phyloP scores from a whole-genome alignment of 53 echinoderm and acorn worm species.

The Mesocentrotus franciscanus region DNA sequence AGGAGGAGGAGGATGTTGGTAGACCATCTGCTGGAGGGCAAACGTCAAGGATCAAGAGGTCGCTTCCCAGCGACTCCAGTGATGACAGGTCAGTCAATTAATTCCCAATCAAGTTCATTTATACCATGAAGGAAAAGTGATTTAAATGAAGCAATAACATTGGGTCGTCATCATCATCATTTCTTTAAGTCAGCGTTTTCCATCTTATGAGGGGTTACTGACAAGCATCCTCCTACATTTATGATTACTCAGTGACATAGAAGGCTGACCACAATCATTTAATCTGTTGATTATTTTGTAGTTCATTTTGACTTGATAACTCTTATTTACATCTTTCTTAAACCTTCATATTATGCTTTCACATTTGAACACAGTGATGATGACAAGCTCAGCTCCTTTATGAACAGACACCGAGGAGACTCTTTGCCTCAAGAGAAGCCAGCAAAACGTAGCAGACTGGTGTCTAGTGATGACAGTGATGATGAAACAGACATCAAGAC shows the following conservation, averaged over 20 bases:
- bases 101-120: background rate
- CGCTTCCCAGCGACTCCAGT: slow-evolving; percentile 77
- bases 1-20: slow-evolving; percentile 16
- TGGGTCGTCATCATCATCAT: too few species aligned
- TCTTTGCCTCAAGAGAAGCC: slow-evolving; percentile 56
- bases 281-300: background rate
- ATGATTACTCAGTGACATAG: background rate
- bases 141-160: background rate
- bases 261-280: background rate
- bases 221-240: too few species aligned
- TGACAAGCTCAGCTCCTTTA: slow-evolving; percentile 58
- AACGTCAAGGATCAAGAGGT: slow-evolving; percentile 74
- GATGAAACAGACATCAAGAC: background rate
- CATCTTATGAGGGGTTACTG: too few species aligned
- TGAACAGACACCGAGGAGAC: slow-evolving; percentile 57
- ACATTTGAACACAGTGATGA: slow-evolving; percentile 64
- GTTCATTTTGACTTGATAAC: background rate
- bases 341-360: background rate
- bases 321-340: background rate
- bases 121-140: background rate
- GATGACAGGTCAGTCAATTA: slow-evolving; percentile 71
- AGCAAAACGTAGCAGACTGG: slow-evolving; percentile 74
- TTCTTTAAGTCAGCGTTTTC: too few species aligned
- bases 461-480: slow-evolving; percentile 71
- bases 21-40: slow-evolving; percentile 51